Base-by-base conservation (phyloP, 35 echinoderm and acorn worm species). In the Apostichopus japonicus region DNA sequence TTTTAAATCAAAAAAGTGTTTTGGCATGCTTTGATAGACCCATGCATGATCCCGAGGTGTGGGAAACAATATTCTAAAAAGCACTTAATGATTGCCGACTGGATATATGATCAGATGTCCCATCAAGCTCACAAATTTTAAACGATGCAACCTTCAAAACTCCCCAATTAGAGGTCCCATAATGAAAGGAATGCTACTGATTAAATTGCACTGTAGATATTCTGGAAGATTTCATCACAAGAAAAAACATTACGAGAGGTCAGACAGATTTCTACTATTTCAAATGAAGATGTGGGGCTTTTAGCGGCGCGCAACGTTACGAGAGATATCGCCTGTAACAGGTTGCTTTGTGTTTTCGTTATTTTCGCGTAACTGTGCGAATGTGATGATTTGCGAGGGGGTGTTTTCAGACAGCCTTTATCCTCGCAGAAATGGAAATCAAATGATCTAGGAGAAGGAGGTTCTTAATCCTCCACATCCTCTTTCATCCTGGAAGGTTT, bases 31-130 rank as follows among this genome's bases (percentile, higher is more conserved):
- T 10, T 61, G 57, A 75, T 7, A 75, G 71, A 75, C 14, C 57
- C 7, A n/a, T 19, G 71, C n/a, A 44, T 44, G 33, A 23, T 75
- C 71, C 71, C 21, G 71, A 75, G 71, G 71, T 75, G 71, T 75
- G 71, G 71, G n/a, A 75, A 75, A 75, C 71, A 75, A 75, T 75
- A 75, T 75, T 75, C 71, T 75, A 75, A 75, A 44, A 75, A 75
- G 71, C 71, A n/a, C n/a, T 75, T 75, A 75, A 75, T 4, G 17
- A n/a, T 6, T 75, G 15, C 15, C 17, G 14, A 23, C 16, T 23
- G 71, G 22, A 75, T n/a, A 44, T 44, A 75, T 75, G 71, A 75
- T 75, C 71, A 23, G 71, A 19, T 19, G 23, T 75, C 21, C n/a
- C 71, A 8, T 13, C 17, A 75, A 75, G 15, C 71, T 15, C 71